Conservation (phyloP, 2,113 vertebrate species). For the Scatophagus argus region DNA sequence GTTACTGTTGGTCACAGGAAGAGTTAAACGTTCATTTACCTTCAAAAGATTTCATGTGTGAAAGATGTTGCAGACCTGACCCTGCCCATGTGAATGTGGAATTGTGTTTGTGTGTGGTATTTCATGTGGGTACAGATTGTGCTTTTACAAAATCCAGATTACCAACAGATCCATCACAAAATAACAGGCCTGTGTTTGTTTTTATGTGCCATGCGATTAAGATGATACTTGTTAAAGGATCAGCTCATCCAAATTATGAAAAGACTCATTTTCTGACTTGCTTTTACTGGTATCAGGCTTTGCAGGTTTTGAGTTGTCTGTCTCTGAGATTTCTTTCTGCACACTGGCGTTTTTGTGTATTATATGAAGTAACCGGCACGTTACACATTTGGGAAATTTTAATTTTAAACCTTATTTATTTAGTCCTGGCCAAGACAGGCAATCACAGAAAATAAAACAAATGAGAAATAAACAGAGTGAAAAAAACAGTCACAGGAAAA, state of each 20-base stretch:
- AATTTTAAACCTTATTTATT: no score
- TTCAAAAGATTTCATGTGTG: not conserved
- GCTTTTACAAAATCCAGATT: conserved; percentile 9
- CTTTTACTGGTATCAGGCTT: not conserved
- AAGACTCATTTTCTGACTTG: not conserved
- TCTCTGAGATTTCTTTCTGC: not conserved
- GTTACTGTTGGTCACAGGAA: not conserved
- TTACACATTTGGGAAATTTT: no score
- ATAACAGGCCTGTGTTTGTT: not conserved
- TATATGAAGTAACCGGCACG: no score
- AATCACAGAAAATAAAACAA: no score
- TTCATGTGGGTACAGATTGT: conserved; percentile 11
- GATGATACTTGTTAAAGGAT: not conserved
- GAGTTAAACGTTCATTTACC: not conserved
- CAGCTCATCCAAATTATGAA: not conserved
- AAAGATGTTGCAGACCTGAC: not conserved
- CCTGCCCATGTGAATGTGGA: not conserved
- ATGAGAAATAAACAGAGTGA: no score
- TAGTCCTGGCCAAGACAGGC: no score
- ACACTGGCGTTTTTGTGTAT: no score
- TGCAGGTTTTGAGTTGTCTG: not conserved
- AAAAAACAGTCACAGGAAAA: no score
- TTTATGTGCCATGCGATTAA: not conserved
- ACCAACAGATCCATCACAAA: conserved; percentile 2
- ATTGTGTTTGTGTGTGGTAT: not conserved